These are phyloP conservation scores for Aquatica leii DNA, from an alignment of 2,888 invertebrate genomes.

Conservation along the genomic window DNA sequence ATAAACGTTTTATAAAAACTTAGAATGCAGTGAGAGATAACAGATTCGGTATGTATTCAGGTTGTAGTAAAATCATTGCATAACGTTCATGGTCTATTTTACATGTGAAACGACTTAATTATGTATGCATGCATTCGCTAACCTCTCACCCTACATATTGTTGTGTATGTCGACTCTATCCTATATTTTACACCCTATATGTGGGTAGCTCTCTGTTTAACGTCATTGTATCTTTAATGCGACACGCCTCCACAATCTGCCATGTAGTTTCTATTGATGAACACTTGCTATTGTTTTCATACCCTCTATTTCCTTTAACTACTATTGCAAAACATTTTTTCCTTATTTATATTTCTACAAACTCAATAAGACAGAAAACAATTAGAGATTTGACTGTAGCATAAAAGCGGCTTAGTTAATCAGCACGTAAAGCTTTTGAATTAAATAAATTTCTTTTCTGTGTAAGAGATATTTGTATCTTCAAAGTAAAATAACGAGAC, in stretches of 20 bases:
- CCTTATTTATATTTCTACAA: not conserved
- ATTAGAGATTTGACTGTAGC: not conserved
- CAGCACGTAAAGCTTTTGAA: too few relatives aligned
- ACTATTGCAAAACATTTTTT: constrained; percentile 10
- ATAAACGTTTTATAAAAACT: too few relatives aligned
- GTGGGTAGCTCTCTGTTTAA: constrained; percentile 33
- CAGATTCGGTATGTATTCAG: not conserved
- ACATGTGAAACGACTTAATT: constrained; percentile 39
- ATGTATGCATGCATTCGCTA: constrained; percentile 30
- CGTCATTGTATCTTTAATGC: constrained; percentile 26
- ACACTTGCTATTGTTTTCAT: constrained; percentile 23
- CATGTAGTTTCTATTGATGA: constrained; percentile 32
- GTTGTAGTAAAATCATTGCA: constrained; percentile 21
- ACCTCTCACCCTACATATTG: constrained; percentile 26
- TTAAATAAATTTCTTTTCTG: too few relatives aligned
- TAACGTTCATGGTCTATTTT: constrained; percentile 29
- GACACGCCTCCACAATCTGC: constrained; percentile 41
- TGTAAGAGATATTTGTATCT: not conserved
- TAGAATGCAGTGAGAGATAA: too few relatives aligned
- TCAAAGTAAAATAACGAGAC: constrained; percentile 21
- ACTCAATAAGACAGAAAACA: not conserved
- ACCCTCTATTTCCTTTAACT: constrained; percentile 24
- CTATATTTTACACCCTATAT: constrained; percentile 25
- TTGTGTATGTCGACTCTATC: constrained; percentile 23
- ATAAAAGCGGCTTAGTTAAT: not conserved